A percentile compares a stretch with the other conserved stretches of the same genome.
These are phyloP conservation scores for Tiliacea citrago DNA, from an alignment of 2,888 invertebrate species.

Conservation along the genomic window DNA sequence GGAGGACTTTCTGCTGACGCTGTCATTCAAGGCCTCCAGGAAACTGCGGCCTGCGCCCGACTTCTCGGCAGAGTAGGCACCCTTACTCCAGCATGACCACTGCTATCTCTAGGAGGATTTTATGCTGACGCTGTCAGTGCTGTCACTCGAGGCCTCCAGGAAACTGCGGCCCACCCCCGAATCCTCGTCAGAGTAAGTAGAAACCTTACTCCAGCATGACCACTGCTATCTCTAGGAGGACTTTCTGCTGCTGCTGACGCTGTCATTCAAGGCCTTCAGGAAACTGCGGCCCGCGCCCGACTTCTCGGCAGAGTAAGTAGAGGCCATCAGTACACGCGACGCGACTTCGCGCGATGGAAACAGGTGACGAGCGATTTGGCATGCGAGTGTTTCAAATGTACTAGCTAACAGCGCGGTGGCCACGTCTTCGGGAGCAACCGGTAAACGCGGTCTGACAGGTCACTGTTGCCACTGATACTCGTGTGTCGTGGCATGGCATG, in stretches of 20 bases:
- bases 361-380: neutral
- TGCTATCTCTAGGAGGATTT: slow-evolving; percentile 43
- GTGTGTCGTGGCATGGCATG: neutral
- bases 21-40: slow-evolving; percentile 91
- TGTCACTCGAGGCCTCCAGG: slow-evolving; percentile 55
- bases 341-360: neutral
- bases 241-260: slow-evolving; percentile 93
- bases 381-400: neutral
- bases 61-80: slow-evolving; percentile 80
- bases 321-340: no score
- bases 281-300: slow-evolving; percentile 88
- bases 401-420: neutral
- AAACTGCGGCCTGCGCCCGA: slow-evolving; percentile 88
- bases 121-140: neutral
- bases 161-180: slow-evolving; percentile 89
- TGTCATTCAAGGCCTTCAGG: slow-evolving; percentile 90
- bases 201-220: neutral
- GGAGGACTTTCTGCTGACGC: slow-evolving; percentile 92
- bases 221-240: slow-evolving; percentile 70
- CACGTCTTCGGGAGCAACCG: neutral
- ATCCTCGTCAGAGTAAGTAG: slow-evolving; percentile 80
- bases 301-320: slow-evolving; percentile 81
- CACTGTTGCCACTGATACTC: neutral
- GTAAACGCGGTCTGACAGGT: neutral
- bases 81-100: neutral